Conservation (phyloP, 2,113 vertebrate species). For the Psittacula cyanocephala region DNA sequence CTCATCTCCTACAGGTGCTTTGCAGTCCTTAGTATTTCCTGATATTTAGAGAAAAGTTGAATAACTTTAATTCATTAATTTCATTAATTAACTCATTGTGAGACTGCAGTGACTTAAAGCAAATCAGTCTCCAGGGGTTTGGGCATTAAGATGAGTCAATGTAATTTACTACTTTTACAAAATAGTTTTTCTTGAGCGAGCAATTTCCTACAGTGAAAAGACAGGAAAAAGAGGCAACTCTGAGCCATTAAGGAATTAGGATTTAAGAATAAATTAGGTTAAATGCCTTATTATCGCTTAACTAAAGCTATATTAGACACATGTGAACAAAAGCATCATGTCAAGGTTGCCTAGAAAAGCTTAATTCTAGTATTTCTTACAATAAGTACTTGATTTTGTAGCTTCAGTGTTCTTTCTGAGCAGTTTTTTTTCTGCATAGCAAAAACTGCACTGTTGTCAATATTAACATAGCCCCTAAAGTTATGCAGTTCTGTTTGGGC, state of each 20-base stretch:
- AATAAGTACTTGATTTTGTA: neutral
- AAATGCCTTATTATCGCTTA: neutral
- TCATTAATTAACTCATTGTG: neutral
- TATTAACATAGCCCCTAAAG: neutral
- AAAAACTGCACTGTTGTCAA: neutral
- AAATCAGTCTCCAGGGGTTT: neutral
- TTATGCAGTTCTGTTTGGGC: neutral
- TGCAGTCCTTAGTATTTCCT: neutral
- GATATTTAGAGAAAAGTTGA: neutral
- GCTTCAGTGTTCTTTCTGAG: neutral
- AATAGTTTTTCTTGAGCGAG: neutral
- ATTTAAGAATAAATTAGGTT: neutral
- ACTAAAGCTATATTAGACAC: neutral
- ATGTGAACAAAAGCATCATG: neutral
- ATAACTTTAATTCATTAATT: neutral
- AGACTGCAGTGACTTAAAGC: neutral
- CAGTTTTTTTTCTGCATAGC: neutral
- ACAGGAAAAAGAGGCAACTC: neutral
- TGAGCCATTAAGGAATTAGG: neutral
- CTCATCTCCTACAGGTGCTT: neutral
- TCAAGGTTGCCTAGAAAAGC: neutral
- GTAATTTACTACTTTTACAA: neutral
- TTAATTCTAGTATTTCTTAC: neutral
- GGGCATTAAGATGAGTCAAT: neutral
- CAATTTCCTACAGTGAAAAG: neutral